Evolutionary conservation across 2,797 vertebrate species (phyloP).

Genomic region (Phrynocephalus vlangalii): DNA sequence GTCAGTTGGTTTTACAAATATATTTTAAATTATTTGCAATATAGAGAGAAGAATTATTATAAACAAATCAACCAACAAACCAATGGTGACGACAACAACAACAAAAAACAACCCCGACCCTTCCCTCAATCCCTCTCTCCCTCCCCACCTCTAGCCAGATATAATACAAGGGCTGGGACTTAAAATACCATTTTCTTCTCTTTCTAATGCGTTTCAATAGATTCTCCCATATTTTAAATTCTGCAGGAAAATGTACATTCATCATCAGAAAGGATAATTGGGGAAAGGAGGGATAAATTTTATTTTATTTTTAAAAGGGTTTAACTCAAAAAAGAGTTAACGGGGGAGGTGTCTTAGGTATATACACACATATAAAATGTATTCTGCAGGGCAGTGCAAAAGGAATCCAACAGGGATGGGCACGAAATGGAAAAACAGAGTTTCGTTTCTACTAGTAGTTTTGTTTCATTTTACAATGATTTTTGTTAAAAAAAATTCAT

Average conservation of each 20-base stretch:
- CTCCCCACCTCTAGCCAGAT: background rate
- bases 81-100: conserved; percentile 44
- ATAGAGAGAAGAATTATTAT: conserved; percentile 68
- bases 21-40: conserved; percentile 63
- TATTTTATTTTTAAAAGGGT: conserved; percentile 38
- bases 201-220: conserved; percentile 60
- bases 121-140: conserved; percentile 8
- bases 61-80: conserved; percentile 54
- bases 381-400: conserved; percentile 84
- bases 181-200: conserved; percentile 64
- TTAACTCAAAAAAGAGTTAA: conserved; percentile 59
- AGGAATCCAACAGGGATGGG: background rate
- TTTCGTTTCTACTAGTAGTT: no score
- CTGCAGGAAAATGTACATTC: conserved; percentile 65
- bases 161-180: conserved; percentile 49
- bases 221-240: conserved; percentile 51
- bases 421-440: no score
- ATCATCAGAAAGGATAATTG: conserved; percentile 53
- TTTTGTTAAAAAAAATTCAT: no score
- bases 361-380: conserved; percentile 71
- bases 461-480: no score
- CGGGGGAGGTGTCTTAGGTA: conserved; percentile 50
- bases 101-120: conserved; percentile 39
- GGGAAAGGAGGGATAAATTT: conserved; percentile 42
- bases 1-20: conserved; percentile 72